Percentiles rank a stretch among this genome's conserved stretches.
Evolutionary conservation across 2,113 vertebrate species (phyloP).

Genomic region (Xiphophorus hellerii): DNA sequence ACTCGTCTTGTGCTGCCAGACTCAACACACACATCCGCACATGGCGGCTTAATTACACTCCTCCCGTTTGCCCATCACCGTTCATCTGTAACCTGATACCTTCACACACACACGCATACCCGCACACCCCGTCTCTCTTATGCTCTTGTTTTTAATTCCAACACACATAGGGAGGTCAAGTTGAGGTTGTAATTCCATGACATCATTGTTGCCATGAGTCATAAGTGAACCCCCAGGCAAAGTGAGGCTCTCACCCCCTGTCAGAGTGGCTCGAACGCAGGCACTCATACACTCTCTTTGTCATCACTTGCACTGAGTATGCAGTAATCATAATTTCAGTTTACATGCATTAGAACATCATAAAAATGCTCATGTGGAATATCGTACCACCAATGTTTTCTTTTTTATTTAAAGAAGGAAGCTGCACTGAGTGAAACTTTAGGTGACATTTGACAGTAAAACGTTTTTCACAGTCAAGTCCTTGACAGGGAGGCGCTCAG

Average conservation of each 20-base stretch:
- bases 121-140: conserved; percentile 15
- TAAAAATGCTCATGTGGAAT: not conserved
- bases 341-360: not conserved
- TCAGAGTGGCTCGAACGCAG: conserved; percentile 34
- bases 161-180: conserved; percentile 60
- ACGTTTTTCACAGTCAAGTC: too few species aligned
- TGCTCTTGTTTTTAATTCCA: conserved; percentile 41
- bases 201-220: conserved; percentile 79
- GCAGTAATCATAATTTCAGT: conserved; percentile 2
- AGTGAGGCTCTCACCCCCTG: conserved; percentile 49
- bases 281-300: not conserved
- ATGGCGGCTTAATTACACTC: conserved; percentile 43
- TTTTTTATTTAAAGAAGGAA: not conserved
- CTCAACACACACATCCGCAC: conserved; percentile 17
- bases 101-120: conserved; percentile 9
- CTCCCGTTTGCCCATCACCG: conserved; percentile 33
- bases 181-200: conserved; percentile 77
- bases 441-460: too few species aligned
- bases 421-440: not conserved
- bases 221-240: conserved; percentile 65
- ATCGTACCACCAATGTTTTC: not conserved
- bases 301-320: conserved; percentile 28
- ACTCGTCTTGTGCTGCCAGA: conserved; percentile 12
- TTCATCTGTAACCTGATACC: conserved; percentile 55
- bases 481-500: too few species aligned